Conservation (phyloP, 2,888 invertebrate species). For the Ferrisia virgata region DNA sequence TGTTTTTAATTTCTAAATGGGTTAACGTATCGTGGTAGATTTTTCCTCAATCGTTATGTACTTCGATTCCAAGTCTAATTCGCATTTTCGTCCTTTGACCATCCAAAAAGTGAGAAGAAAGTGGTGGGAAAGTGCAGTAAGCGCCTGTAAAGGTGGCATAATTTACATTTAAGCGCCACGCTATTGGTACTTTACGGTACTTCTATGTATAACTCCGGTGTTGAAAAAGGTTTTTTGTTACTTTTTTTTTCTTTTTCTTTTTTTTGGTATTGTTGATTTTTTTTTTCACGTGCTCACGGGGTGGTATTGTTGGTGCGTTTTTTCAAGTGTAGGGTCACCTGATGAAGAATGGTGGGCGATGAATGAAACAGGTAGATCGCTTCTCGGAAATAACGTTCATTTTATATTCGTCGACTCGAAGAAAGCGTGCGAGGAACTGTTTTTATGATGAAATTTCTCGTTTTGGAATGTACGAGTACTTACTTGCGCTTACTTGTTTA, state of each 20-base stretch:
- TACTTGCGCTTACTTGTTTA: too few relatives aligned
- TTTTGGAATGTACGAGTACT: neutral
- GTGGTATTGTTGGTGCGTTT: neutral
- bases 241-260: neutral
- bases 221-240: neutral
- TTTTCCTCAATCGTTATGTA: neutral
- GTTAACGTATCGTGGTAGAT: neutral
- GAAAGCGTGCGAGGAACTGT: neutral
- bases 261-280: neutral
- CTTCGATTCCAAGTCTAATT: neutral
- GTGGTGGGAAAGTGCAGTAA: conserved; percentile 22
- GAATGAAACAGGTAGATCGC: neutral
- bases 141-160: neutral
- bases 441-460: neutral
- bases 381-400: neutral
- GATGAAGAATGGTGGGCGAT: neutral
- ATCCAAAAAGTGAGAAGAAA: neutral
- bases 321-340: neutral
- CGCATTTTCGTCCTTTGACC: neutral
- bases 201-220: too few relatives aligned
- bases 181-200: neutral
- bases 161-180: conserved; percentile 1
- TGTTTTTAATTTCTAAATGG: neutral
- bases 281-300: neutral
- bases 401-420: neutral